Conservation (phyloP, 1,140 invertebrate genomes). For the Drosophila equinoxialis region DNA sequence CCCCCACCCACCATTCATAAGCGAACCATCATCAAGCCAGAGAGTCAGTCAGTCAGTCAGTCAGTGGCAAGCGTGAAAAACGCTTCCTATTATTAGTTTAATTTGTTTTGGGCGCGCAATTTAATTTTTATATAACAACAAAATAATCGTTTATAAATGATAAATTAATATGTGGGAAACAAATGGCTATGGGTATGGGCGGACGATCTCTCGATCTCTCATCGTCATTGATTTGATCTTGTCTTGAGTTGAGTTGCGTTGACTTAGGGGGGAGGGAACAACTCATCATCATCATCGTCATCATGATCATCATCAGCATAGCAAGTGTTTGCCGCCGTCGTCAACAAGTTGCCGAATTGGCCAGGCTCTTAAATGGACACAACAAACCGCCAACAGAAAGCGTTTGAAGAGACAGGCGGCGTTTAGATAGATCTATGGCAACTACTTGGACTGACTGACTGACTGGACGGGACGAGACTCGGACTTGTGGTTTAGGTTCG, state of each 20-base stretch:
- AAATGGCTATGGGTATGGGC: constrained; percentile 66
- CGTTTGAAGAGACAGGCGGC: neutral
- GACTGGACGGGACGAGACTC: neutral
- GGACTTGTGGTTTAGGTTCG: neutral
- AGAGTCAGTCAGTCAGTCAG: constrained; percentile 16
- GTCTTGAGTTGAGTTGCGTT: neutral
- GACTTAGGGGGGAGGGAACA: constrained; percentile 21
- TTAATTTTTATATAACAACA: constrained; percentile 79
- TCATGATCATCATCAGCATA: constrained; percentile 1
- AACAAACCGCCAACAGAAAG: constrained; percentile 9
- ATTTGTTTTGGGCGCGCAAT: constrained; percentile 80
- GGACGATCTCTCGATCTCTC: constrained; percentile 45
- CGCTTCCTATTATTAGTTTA: constrained; percentile 80
- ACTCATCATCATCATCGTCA: constrained; percentile 37
- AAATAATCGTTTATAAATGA: constrained; percentile 81
- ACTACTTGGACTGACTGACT: neutral
- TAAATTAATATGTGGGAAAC: constrained; percentile 79
- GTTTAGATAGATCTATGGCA: constrained; percentile 6
- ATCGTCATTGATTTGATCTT: constrained; percentile 48
- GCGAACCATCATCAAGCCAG: constrained; percentile 12
- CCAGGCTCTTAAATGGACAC: constrained; percentile 10
- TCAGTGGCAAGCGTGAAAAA: constrained; percentile 68
- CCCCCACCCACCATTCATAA: neutral
- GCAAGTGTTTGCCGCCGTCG: constrained; percentile 3
- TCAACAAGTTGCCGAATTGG: constrained; percentile 11